Base-by-base conservation (phyloP, 53 echinoderm and acorn worm genomes). In the Pentamera pediparva region DNA sequence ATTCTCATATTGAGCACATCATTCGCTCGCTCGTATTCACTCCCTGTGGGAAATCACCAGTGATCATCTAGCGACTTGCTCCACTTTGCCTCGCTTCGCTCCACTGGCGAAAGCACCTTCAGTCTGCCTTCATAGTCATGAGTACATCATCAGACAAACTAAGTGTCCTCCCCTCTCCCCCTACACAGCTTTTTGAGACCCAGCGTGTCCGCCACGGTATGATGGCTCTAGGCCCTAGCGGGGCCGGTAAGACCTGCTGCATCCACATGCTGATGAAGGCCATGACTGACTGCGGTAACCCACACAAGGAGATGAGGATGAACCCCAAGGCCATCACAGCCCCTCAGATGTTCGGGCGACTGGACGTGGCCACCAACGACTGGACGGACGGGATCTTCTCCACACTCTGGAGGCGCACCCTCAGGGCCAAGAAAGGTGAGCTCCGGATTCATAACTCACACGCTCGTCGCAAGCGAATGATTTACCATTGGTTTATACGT, bases 311-410 rank as follows among this genome's bases (percentile, higher is more conserved):
- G 86, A 88, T 96, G 98, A 85, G 98, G 30, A 96, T 96, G 98
- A 96, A 96, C 78, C 98, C 98, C 15, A 96, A 96, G 71, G 98
- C 98, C 33, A 96, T 96, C 76, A 91, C 91, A 0, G 98, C 98
- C 15, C 98, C 96, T 12, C 98, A 96, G 91, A 96, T 96, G 98
- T 96, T 96, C 61, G 98, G 98, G 20, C 65, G 91, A n/a, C 83
- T 96, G 65, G 98, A 96, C 47, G 98, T 96, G 0, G 98, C 98
- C 32, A 96, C 98, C 57, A 96, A 96, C 47, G 98, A 96, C 59
- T 96, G 98, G 98, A 96, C 98, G 1, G 98, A 96, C 51, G 98
- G 98, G 0, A 96, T 96, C 80, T 96, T 96, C 86, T 96, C 98
- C 4, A 96, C 98, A 6, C 78, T 96, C 30, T 96, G 98, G 98